Evolutionary conservation across 2,113 vertebrate species (phyloP), one percentile per base, ranked within the genome.

Genomic region (Chunga burmeisteri): DNA sequence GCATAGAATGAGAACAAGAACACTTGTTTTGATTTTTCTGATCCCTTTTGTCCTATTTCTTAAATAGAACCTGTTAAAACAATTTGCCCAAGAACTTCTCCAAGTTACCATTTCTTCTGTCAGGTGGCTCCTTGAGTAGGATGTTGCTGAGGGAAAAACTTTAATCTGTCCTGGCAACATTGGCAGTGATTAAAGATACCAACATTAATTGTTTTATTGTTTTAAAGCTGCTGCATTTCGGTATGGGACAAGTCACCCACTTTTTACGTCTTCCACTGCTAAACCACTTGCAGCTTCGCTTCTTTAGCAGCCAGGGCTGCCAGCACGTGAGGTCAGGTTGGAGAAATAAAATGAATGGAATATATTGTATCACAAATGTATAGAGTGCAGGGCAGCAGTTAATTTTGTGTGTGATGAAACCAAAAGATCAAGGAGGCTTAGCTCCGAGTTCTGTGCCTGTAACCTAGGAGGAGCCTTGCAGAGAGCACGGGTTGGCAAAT

Each of bases 1-100:
- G 27, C 42, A 84, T 4, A 88, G 47, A 95, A 95, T 85, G 34
- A 83, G 74, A 77, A 26, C 15, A 92, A 46, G 50, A 84, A 50
- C 73, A 53, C 32, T 70, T 93, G 19, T 62, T 94, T 80, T 81
- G 49, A 34, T 44, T n/a, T 50, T 67, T 72, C 55, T 85, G 56
- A 93, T 93, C 74, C 81, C 62, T 96, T 95, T 92, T 90, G 47
- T 87, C 53, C 67, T 87, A 47, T 88, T 91, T 86, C 36, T 90
- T 73, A 77, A 91, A 42, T 47, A 90, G 47, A 56, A 80, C 20
- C 22, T 56, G 23, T 56, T 62, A 52, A 96, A 93, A 85, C 29
- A 63, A 58, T 50, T 90, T 81, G 44, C 29, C 66, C 25, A 72
- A 79, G 42, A 44, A 66, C 52, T 77, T 47, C 13, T 70, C 68